A percentile compares a stretch with the other conserved stretches of the same genome.
Conservation (phyloP, 2,113 vertebrate genomes). For the Pachycephala philippinensis region DNA sequence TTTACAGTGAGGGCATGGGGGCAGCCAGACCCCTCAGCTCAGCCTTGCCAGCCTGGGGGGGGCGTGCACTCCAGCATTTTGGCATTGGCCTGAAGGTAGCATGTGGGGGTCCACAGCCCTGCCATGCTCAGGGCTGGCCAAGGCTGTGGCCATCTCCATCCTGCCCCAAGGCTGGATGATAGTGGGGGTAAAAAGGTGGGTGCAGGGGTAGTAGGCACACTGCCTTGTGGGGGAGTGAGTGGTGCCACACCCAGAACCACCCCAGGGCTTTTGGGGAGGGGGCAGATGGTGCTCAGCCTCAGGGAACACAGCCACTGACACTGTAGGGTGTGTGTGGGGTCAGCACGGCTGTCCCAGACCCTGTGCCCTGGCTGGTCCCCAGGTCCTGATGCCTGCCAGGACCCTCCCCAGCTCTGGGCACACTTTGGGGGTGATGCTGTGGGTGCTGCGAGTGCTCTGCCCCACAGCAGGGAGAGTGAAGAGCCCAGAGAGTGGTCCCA, state of each 20-base stretch:
- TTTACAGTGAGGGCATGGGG: rapidly evolving
- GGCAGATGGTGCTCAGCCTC: not conserved
- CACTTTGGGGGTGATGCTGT: rapidly evolving
- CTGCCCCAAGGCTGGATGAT: not conserved
- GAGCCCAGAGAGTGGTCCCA: not conserved
- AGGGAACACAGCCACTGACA: not conserved
- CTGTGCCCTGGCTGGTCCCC: not conserved
- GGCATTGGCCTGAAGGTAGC: not conserved
- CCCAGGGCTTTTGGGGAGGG: not conserved
- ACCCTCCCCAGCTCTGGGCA: not conserved
- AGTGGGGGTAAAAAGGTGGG: too few species aligned
- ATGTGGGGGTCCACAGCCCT: rapidly evolving
- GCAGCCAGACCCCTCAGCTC: not conserved
- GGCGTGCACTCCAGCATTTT: rapidly evolving
- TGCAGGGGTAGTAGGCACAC: too few species aligned
- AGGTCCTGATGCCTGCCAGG: not conserved
- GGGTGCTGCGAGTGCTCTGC: not conserved
- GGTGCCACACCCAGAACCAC: not conserved
- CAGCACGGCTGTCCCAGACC: not conserved
- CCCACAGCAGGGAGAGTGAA: not conserved
- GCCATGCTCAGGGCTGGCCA: not conserved
- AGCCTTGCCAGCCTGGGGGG: not conserved
- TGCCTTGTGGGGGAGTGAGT: not conserved
- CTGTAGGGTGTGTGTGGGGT: rapidly evolving
- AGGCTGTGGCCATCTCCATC: not conserved